Base-by-base conservation (phyloP, 1,140 invertebrate species). In the Cydia fagiglandana region DNA sequence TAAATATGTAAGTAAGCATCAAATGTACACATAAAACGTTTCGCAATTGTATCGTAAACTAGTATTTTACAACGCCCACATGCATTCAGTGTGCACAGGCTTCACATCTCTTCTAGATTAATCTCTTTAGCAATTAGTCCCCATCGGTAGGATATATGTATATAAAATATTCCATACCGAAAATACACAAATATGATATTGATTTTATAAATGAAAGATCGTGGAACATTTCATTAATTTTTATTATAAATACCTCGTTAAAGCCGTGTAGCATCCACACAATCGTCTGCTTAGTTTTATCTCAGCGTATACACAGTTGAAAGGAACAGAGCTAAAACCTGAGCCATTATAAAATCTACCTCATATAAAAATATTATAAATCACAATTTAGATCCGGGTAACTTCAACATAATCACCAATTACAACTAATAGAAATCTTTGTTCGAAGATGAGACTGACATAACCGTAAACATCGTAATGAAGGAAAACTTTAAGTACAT, bases 291-390 rank as follows among this genome's bases (percentile, higher is more conserved):
- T 38, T 70, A 45, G 66, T 15, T 70, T 70, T 38, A 17, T 41
- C 66, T 70, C 24, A 3, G 34, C 66, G 10, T 70, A 70, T 70
- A 70, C 2, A 70, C 28, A 34, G 34, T 66, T 66, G 1, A 70
- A 70, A 70, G 24, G 34, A 70, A 70, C 34, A 10, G 34, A 38
- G 30, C 66, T 45, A 38, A 38, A 70, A 70, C 66, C 34, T 38
- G 34, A 41, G 34, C 66, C 30, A 17, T 73, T 28, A 73, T 73
- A 73, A 73, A 73, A 50, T 73, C 45, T 73, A 47, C 45, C 20
- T 73, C 17, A 50, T 53, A 73, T 73, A 73, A 50, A 73, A 73
- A 70, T 70, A 41, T 70, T 10, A 70, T 45, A n/a, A 70, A 34
- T 45, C 30, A 38, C 30, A 70, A 17, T n/a, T 41, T 17, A 41